Evolutionary conservation across 2,113 vertebrate species (phyloP).

Genomic region (Saiga tatarica): DNA sequence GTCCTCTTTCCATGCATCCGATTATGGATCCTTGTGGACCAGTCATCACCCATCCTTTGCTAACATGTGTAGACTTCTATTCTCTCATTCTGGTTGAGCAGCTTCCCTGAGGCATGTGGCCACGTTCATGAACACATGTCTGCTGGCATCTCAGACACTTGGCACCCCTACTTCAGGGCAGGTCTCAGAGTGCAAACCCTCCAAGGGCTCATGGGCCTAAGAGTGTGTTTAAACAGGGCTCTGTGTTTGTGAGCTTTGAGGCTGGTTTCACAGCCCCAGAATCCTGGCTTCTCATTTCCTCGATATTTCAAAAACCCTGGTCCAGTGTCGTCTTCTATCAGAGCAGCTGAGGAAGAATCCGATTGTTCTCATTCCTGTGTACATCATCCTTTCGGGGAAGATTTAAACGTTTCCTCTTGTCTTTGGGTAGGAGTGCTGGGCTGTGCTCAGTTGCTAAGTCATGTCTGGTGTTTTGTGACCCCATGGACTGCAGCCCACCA

Average conservation of each 20-base stretch:
- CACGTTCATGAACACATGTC: not conserved
- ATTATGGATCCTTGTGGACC: not conserved
- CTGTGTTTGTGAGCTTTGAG: not conserved
- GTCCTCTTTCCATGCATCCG: not conserved
- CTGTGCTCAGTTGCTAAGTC: not conserved
- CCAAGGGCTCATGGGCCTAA: not conserved
- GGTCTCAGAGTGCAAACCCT: not conserved
- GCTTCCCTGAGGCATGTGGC: not conserved
- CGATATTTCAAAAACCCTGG: not conserved
- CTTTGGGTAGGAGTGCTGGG: not conserved
- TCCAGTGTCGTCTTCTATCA: not conserved
- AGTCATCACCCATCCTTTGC: not conserved
- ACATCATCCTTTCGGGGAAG: not conserved
- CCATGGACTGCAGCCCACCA: not conserved
- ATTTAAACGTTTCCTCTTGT: not conserved
- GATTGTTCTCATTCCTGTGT: not conserved
- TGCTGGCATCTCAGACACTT: not conserved
- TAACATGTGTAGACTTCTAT: not conserved
- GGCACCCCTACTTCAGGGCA: not conserved
- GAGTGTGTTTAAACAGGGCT: not conserved
- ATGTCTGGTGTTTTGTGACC: rapidly evolving
- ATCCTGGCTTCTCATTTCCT: not conserved
- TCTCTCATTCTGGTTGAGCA: not conserved
- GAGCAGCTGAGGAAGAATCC: not conserved
- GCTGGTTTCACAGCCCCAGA: not conserved